Evolutionary conservation across 2,113 vertebrate species (phyloP).

Genomic region (Sorex araneus): DNA sequence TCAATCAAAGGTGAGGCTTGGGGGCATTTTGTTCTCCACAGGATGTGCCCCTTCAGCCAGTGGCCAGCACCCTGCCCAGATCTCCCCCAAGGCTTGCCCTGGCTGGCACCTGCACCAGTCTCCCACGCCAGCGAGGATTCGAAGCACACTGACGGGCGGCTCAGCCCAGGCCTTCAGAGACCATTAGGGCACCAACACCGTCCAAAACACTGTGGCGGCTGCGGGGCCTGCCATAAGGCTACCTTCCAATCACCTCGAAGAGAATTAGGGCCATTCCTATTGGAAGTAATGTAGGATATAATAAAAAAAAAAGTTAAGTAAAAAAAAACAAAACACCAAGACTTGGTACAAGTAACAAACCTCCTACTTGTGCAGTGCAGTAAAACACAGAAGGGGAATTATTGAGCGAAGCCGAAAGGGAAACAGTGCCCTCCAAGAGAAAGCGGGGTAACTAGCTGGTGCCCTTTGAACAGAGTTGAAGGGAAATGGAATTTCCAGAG

Average conservation of each 20-base stretch:
- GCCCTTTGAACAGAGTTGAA: constrained; percentile 16
- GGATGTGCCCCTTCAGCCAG: not conserved
- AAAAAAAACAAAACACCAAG: not conserved
- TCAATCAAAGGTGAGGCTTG: not conserved
- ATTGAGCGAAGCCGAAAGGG: constrained; percentile 50
- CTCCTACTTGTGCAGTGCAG: not conserved
- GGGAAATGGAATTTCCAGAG: constrained; percentile 55
- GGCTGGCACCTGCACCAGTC: not conserved
- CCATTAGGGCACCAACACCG: constrained; percentile 37
- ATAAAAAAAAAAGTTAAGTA: constrained; percentile 70
- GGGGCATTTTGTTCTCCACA: not conserved
- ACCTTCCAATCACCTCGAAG: constrained; percentile 50
- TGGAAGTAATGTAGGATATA: constrained; percentile 19
- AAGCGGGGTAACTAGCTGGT: constrained; percentile 54
- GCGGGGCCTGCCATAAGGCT: not conserved
- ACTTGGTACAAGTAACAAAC: constrained; percentile 41
- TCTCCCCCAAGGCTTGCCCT: not conserved
- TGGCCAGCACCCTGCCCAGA: not conserved
- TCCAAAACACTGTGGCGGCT: constrained; percentile 28
- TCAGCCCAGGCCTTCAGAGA: constrained; percentile 45
- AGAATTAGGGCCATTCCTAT: constrained; percentile 51
- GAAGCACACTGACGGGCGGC: constrained; percentile 13
- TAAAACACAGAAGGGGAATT: constrained; percentile 71
- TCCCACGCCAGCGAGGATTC: not conserved
- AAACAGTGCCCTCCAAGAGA: constrained; percentile 51